phyloP scores from a whole-genome alignment of 2,797 vertebrate species.

The Morelia viridis region DNA sequence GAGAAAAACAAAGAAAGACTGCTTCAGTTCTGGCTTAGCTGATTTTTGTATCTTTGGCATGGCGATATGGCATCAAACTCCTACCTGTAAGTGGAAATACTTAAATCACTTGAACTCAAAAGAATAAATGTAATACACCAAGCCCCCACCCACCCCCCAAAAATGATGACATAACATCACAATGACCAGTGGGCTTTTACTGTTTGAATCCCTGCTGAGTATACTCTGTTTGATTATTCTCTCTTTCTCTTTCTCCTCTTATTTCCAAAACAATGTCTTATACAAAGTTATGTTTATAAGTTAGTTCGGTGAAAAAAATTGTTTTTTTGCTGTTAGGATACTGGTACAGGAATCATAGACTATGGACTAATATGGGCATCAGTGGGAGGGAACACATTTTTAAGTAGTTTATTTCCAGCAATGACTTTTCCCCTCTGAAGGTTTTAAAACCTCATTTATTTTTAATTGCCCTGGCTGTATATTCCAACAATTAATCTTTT shows the following conservation, averaged over 20 bases:
- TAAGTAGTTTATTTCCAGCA: conserved; percentile 22
- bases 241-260: too few species aligned
- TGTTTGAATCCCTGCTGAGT: background rate
- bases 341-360: background rate
- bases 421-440: background rate
- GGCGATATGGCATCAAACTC: background rate
- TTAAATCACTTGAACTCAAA: background rate
- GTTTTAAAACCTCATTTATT: conserved; percentile 17
- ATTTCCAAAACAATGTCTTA: background rate
- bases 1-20: background rate
- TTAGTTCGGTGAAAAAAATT: background rate
- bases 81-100: background rate
- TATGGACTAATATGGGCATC: conserved; percentile 7
- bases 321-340: conserved; percentile 4
- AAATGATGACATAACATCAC: background rate
- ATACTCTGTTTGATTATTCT: background rate
- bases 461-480: conserved; percentile 9
- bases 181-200: background rate
- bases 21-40: background rate
- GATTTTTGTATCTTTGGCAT: background rate
- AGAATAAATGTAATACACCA: background rate
- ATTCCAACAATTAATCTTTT: conserved; percentile 27
- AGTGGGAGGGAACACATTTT: conserved; percentile 11
- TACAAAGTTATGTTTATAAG: background rate
- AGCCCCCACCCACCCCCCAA: background rate